These are phyloP conservation scores for Isurus oxyrinchus DNA, from an alignment of 2,113 vertebrate species.

Conservation along the genomic window DNA sequence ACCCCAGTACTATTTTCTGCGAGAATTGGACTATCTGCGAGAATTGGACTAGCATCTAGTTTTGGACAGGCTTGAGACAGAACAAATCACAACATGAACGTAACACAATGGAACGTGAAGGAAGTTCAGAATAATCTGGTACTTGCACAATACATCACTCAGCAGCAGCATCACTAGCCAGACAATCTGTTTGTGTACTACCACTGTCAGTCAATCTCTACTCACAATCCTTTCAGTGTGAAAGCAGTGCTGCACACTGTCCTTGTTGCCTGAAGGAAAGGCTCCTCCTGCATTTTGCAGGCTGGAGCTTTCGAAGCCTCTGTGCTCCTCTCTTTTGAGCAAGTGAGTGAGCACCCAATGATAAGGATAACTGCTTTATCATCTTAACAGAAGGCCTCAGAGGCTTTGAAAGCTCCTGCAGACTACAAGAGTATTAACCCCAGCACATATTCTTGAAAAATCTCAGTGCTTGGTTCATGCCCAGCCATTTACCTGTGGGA, in stretches of 20 bases:
- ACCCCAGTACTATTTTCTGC: background rate
- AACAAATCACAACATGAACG: background rate
- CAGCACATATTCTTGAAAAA: no score
- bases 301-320: background rate
- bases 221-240: background rate
- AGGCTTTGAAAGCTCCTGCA: background rate
- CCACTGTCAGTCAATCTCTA: background rate
- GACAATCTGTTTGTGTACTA: background rate
- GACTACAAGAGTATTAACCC: background rate
- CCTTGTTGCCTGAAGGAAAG: background rate
- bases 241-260: background rate
- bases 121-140: background rate
- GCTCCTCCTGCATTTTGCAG: background rate
- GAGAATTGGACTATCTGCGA: background rate
- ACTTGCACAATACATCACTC: background rate
- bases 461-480: background rate
- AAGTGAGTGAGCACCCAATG: background rate
- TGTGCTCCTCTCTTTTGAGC: background rate
- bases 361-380: background rate
- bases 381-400: background rate
- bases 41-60: background rate
- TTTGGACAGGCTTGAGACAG: background rate
- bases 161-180: background rate
- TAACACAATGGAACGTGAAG: background rate
- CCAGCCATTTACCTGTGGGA: background rate